These are phyloP conservation scores for Temnothorax unifasciatus DNA, from an alignment of 2,888 invertebrate species.

Conservation along the genomic window DNA sequence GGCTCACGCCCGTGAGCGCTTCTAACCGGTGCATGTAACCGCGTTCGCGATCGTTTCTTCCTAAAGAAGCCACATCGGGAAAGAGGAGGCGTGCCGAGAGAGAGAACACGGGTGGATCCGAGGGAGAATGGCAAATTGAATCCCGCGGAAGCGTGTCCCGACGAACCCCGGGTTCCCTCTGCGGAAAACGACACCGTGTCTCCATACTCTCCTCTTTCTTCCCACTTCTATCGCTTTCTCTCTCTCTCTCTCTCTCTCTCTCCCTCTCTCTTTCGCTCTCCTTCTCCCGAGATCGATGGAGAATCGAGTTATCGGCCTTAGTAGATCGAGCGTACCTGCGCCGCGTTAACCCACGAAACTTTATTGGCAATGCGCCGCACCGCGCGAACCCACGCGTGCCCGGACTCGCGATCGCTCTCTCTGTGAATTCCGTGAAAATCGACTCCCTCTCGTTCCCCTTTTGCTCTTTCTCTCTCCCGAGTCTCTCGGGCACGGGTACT, in stretches of 20 bases:
- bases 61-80: constrained; percentile 25
- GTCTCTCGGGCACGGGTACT: neutral
- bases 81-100: constrained; percentile 1
- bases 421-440: constrained; percentile 47
- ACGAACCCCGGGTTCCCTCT: constrained; percentile 12
- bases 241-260: too few species aligned
- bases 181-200: constrained; percentile 54
- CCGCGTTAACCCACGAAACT: constrained; percentile 54
- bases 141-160: constrained; percentile 22
- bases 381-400: constrained; percentile 54
- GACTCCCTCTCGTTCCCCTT: constrained; percentile 27
- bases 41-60: constrained; percentile 35
- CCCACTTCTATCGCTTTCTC: neutral
- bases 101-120: constrained; percentile 5
- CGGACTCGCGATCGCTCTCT: constrained; percentile 45
- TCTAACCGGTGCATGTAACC: constrained; percentile 15
- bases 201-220: neutral
- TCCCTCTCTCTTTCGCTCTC: neutral
- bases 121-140: constrained; percentile 54
- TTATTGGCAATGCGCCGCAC: constrained; percentile 54
- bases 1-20: neutral
- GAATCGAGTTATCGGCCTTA: constrained; percentile 56
- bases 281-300: constrained; percentile 30
- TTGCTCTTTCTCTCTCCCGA: neutral
- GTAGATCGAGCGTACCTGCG: constrained; percentile 53